phyloP scores from a whole-genome alignment of 2,113 vertebrate genomes.

The Passer montanus region DNA sequence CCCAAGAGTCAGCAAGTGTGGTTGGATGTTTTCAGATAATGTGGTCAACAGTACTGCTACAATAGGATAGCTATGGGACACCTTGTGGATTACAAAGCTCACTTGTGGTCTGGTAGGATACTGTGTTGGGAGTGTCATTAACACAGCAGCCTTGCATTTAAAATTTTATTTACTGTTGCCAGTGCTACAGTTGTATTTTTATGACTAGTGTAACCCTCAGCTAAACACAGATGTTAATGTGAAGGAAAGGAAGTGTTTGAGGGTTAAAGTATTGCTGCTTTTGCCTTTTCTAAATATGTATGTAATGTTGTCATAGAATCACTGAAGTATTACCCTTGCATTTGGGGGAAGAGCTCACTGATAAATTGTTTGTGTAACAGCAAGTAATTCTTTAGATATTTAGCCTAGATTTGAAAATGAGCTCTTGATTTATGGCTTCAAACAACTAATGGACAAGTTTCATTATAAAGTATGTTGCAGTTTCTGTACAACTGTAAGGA shows the following conservation, averaged over 20 bases:
- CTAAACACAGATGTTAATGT: not conserved
- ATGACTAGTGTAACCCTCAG: not conserved
- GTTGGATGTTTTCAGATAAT: not conserved
- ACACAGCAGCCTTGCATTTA: not conserved
- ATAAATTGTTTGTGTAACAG: not conserved
- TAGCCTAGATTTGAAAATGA: not conserved
- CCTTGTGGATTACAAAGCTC: not conserved
- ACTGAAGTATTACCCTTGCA: not conserved
- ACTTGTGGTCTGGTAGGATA: not conserved
- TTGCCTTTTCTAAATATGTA: not conserved
- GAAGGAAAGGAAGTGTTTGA: not conserved
- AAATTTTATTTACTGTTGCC: not conserved
- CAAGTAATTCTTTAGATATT: not conserved
- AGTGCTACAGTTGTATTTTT: not conserved
- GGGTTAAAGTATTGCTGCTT: not conserved
- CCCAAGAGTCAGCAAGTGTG: not conserved
- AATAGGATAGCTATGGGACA: not conserved
- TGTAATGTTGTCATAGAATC: not conserved
- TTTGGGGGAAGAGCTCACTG: not conserved
- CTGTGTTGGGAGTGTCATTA: not conserved
- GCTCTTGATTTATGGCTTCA: not conserved
- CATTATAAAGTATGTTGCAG: not conserved
- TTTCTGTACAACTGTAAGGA: not conserved
- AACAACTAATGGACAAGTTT: not conserved
- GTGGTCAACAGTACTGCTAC: not conserved